Evolutionary conservation across 1,140 invertebrate species (phyloP).

Genomic region (Ridgeia piscesae): DNA sequence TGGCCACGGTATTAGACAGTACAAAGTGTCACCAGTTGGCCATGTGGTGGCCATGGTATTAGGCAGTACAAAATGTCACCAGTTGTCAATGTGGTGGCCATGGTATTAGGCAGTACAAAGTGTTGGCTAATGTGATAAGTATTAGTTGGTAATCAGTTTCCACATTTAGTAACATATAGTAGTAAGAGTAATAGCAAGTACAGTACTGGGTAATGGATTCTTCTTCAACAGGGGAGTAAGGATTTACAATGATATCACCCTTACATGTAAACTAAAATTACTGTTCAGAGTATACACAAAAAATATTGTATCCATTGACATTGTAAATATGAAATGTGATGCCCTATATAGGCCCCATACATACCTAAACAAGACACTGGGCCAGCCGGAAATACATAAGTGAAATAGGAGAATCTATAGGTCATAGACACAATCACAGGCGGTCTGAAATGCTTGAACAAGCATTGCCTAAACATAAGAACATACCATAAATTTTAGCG

Average conservation of each 20-base stretch:
- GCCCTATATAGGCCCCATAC: no score
- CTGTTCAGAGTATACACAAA: no score
- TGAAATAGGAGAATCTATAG: not conserved
- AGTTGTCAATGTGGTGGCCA: not conserved
- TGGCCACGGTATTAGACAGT: no score
- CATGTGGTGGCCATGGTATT: no score
- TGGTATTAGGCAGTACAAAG: not conserved
- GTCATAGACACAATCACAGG: no score
- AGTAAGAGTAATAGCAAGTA: no score
- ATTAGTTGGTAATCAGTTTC: not conserved
- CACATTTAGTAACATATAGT: not conserved
- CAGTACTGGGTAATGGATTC: not conserved
- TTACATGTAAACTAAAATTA: no score
- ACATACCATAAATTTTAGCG: not conserved
- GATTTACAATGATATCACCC: not conserved
- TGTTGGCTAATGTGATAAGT: not conserved
- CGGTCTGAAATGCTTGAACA: not conserved
- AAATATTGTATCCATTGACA: no score
- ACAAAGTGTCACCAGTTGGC: no score
- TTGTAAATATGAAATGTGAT: no score
- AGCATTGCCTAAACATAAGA: not conserved
- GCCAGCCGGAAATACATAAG: not conserved
- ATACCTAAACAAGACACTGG: no score
- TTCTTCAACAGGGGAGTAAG: not conserved
- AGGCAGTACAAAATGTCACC: not conserved